Conservation (phyloP, 92 coral and sea anemone genomes). For the Pocillopora meandrina region DNA sequence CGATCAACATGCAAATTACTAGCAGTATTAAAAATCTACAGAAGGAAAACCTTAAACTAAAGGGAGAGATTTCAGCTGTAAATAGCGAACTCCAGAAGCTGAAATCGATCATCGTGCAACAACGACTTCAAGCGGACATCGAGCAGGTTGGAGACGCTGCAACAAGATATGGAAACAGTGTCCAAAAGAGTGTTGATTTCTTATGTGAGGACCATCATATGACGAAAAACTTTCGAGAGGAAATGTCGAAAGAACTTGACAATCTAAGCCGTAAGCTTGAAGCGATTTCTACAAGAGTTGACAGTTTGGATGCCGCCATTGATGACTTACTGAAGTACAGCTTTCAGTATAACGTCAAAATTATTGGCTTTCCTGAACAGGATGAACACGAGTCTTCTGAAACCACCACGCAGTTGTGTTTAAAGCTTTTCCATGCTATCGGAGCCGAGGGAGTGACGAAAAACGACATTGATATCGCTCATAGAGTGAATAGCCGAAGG, state of each 20-base stretch:
- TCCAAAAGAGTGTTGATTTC: constrained; percentile 39
- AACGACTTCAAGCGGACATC: constrained; percentile 30
- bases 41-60: constrained; percentile 25
- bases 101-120: constrained; percentile 16
- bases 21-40: neutral
- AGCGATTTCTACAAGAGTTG: constrained; percentile 33
- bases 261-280: constrained; percentile 22
- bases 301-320: constrained; percentile 37
- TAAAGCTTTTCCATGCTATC: too few species aligned
- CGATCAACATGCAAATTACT: too few species aligned
- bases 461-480: too few species aligned
- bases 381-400: too few species aligned
- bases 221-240: constrained; percentile 29
- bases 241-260: constrained; percentile 27
- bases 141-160: constrained; percentile 32
- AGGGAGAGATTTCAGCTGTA: constrained; percentile 20
- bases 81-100: constrained; percentile 22
- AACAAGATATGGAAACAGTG: constrained; percentile 19
- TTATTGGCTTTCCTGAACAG: too few species aligned
- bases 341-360: too few species aligned
- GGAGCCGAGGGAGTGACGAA: too few species aligned
- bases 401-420: too few species aligned
- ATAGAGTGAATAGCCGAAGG: too few species aligned
- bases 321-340: constrained; percentile 26
- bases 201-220: constrained; percentile 35